Evolutionary conservation across 1,140 invertebrate genomes (phyloP).

Genomic region (Apis laboriosa): DNA sequence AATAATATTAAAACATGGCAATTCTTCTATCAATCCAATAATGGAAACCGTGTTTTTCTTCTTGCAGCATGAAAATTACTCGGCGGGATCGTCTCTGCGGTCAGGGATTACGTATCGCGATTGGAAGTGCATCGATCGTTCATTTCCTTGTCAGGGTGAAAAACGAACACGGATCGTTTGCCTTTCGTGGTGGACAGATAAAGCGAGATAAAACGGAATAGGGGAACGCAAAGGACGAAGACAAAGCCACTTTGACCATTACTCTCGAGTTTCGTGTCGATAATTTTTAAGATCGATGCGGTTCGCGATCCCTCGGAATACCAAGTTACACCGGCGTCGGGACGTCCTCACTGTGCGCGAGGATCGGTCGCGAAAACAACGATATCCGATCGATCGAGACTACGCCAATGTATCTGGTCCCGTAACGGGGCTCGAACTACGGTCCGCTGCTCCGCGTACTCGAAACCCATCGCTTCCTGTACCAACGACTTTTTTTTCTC

Average conservation of each 20-base stretch:
- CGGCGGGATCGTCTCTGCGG: neutral
- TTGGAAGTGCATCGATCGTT: constrained; percentile 36
- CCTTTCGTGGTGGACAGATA: constrained; percentile 24
- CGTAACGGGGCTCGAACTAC: constrained; percentile 62
- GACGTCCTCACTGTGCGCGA: neutral
- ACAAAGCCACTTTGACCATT: constrained; percentile 30
- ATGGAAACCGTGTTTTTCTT: neutral
- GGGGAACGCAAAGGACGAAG: neutral
- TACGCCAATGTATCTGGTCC: constrained; percentile 60
- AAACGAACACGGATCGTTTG: constrained; percentile 42
- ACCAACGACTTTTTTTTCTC: constrained; percentile 54
- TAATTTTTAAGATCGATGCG: constrained; percentile 51
- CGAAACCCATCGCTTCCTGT: constrained; percentile 69
- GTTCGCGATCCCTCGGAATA: constrained; percentile 39
- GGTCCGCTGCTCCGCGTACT: constrained; percentile 56
- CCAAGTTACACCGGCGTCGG: constrained; percentile 31
- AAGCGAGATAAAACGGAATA: constrained; percentile 8
- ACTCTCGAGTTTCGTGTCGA: constrained; percentile 42
- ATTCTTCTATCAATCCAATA: too few species aligned
- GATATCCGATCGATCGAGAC: constrained; percentile 29
- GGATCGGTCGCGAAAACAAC: neutral
- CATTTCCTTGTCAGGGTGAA: constrained; percentile 48
- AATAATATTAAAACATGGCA: neutral
- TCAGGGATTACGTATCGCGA: constrained; percentile 16
- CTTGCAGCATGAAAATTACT: neutral